Percentiles rank a stretch among this genome's conserved stretches.
Evolutionary conservation across 2,888 invertebrate species (phyloP).

Genomic region (Chirona hameri): DNA sequence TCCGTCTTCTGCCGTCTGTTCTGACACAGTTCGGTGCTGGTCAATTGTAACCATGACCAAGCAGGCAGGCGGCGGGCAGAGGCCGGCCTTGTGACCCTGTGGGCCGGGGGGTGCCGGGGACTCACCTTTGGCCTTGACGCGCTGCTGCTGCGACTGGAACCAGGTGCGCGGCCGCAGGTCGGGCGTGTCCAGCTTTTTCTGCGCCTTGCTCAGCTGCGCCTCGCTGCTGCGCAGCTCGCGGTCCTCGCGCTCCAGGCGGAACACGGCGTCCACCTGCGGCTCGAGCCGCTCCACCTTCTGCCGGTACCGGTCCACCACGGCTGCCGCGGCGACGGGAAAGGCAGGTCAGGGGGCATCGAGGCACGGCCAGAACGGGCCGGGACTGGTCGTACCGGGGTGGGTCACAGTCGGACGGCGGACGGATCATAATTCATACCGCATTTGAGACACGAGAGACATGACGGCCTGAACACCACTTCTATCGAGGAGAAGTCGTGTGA

Average conservation of each 20-base stretch:
- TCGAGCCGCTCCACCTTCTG: slow-evolving; percentile 7
- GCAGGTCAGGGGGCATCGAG: too few species aligned
- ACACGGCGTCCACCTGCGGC: slow-evolving; percentile 9
- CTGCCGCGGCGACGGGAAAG: not conserved
- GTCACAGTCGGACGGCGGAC: too few species aligned
- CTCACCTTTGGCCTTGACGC: not conserved
- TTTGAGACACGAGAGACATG: too few species aligned
- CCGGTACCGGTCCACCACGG: slow-evolving; percentile 25
- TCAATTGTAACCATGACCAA: too few species aligned
- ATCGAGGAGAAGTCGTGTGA: too few species aligned
- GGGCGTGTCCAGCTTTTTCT: not conserved
- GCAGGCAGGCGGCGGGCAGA: too few species aligned
- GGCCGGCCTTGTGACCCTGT: not conserved
- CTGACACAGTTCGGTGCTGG: too few species aligned
- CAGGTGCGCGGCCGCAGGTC: not conserved
- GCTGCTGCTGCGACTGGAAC: slow-evolving; percentile 26
- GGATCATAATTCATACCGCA: too few species aligned
- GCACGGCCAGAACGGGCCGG: not conserved
- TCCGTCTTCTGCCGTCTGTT: too few species aligned
- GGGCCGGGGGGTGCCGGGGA: not conserved
- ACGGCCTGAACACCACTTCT: too few species aligned
- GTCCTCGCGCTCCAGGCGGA: slow-evolving; percentile 28
- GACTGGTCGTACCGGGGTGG: too few species aligned
- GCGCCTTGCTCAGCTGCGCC: slow-evolving; percentile 24
- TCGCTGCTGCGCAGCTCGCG: slow-evolving; percentile 24